phyloP scores from a whole-genome alignment of 2,113 vertebrate genomes.

The Morone chrysops region DNA sequence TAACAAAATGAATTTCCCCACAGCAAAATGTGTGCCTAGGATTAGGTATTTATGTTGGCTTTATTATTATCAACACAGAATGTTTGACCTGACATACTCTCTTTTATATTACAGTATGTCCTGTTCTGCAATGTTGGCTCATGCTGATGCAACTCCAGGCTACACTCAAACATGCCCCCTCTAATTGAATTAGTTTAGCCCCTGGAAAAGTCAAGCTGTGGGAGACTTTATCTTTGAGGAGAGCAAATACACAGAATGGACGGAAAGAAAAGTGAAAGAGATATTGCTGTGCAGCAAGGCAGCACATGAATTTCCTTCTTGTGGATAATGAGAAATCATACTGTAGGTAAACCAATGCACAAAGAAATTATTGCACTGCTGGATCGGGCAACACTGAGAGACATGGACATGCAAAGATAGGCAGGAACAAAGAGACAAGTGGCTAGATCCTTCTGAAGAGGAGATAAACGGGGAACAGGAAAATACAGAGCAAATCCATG shows the following conservation, averaged over 20 bases:
- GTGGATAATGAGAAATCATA: constrained; percentile 36
- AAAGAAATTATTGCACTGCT: constrained; percentile 11
- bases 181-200: constrained; percentile 74
- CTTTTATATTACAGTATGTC: constrained; percentile 56
- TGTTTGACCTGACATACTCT: constrained; percentile 54
- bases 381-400: constrained; percentile 34
- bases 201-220: constrained; percentile 63
- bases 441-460: neutral
- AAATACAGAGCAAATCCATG: neutral
- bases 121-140: constrained; percentile 57
- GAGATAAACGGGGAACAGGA: neutral
- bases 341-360: constrained; percentile 26
- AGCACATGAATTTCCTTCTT: constrained; percentile 19
- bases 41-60: constrained; percentile 66
- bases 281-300: constrained; percentile 33
- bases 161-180: constrained; percentile 62
- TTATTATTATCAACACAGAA: constrained; percentile 64
- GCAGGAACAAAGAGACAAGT: constrained; percentile 24
- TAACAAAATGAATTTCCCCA: constrained; percentile 58
- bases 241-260: constrained; percentile 58
- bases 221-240: constrained; percentile 63
- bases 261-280: constrained; percentile 36
- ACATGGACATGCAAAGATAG: constrained; percentile 39
- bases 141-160: constrained; percentile 53
- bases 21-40: constrained; percentile 37